These are phyloP conservation scores for Oscheius onirici DNA, from an alignment of 2,888 invertebrate genomes.

Conservation along the genomic window DNA sequence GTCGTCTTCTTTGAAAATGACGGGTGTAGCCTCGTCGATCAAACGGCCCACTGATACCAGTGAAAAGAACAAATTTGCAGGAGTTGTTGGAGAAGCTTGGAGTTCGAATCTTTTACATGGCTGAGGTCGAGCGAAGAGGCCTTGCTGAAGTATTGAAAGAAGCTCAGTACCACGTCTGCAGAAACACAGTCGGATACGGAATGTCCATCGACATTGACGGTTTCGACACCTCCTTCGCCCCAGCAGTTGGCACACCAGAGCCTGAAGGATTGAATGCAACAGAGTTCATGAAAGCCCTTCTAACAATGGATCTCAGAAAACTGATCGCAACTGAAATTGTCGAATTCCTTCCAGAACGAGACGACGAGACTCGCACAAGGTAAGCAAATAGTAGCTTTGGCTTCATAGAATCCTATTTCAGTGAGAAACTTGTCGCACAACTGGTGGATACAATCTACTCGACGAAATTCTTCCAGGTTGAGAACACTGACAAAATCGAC, in stretches of 20 bases:
- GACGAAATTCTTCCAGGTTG: slow-evolving; percentile 55
- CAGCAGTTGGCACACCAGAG: slow-evolving; percentile 64
- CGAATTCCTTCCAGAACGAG: slow-evolving; percentile 62
- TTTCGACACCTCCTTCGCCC: slow-evolving; percentile 60
- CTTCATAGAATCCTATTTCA: slow-evolving; percentile 29
- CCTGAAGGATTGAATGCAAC: slow-evolving; percentile 61
- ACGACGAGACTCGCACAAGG: slow-evolving; percentile 55
- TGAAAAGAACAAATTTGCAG: slow-evolving; percentile 30
- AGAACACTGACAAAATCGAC: slow-evolving; percentile 21
- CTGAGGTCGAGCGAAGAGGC: slow-evolving; percentile 60
- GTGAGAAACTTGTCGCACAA: slow-evolving; percentile 60
- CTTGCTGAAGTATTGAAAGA: slow-evolving; percentile 61
- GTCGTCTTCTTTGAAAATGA: not conserved
- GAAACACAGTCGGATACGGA: slow-evolving; percentile 61
- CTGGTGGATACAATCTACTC: slow-evolving; percentile 62
- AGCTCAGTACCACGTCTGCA: slow-evolving; percentile 55
- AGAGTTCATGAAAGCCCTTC: slow-evolving; percentile 62
- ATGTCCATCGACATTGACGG: slow-evolving; percentile 67
- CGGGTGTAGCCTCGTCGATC: not conserved
- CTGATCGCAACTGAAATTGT: slow-evolving; percentile 64
- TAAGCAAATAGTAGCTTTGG: not conserved
- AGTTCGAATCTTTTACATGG: slow-evolving; percentile 61
- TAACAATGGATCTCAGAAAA: slow-evolving; percentile 54
- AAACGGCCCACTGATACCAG: not conserved
- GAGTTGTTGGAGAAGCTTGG: slow-evolving; percentile 61